A percentile compares a stretch with the other conserved stretches of the same genome.
phyloP scores from a whole-genome alignment of 2,888 invertebrate genomes.

The Agapetus fuscipes region DNA sequence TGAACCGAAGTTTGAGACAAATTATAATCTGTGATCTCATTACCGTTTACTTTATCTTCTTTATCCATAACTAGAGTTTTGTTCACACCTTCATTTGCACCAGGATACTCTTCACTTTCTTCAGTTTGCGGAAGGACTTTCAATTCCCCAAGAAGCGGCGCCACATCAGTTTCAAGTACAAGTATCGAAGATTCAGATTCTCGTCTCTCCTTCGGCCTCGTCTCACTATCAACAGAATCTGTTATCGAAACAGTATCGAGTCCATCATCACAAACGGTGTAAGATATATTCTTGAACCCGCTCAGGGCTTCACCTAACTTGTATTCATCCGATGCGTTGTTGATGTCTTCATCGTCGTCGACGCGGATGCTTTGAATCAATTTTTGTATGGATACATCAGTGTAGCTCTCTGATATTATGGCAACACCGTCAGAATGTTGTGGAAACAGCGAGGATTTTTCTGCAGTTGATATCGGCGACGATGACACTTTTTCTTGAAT shows the following conservation, averaged over 20 bases:
- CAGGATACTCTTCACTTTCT: too few species aligned
- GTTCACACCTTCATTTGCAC: too few species aligned
- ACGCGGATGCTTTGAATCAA: neutral
- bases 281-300: neutral
- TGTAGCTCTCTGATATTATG: neutral
- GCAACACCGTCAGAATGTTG: neutral
- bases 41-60: too few species aligned
- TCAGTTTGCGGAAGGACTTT: neutral
- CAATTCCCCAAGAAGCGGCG: neutral
- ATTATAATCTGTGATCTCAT: too few species aligned
- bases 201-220: conserved; percentile 3
- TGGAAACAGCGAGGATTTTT: neutral
- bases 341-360: neutral
- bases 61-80: too few species aligned
- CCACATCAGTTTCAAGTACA: conserved; percentile 7
- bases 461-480: neutral
- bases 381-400: too few species aligned
- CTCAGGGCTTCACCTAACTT: too few species aligned
- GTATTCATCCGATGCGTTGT: neutral
- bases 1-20: too few species aligned
- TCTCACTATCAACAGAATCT: neutral
- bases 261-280: neutral
- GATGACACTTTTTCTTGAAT: neutral
- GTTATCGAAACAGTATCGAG: too few species aligned
- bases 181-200: conserved; percentile 13